Evolutionary conservation across 2,888 invertebrate species (phyloP), one percentile per base, ranked within the genome.

Genomic region (Hypsopygia costalis): DNA sequence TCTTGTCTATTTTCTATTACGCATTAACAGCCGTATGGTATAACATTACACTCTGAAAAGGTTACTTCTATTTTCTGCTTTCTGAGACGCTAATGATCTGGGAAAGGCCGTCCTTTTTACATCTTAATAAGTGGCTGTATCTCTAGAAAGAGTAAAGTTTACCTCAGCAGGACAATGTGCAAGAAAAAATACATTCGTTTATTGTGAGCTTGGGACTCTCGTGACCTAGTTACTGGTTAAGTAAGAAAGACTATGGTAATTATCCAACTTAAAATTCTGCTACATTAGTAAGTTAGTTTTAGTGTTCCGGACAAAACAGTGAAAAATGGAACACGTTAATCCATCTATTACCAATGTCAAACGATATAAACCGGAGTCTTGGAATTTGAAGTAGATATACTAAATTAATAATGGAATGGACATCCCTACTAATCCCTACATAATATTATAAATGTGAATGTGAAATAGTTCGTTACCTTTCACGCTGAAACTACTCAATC

Each of bases 1-100:
- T 55, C 52, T 55, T 55, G 50, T n/a, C n/a, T n/a, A n/a, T n/a
- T n/a, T n/a, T n/a, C n/a, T 55, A 61, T 56, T 49, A 52, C 55
- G 47, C 57, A 61, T 59, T 54, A 56, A 56, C 55, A 49, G 52
- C 47, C 52, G 52, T 57, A 51, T 55, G 49, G 46, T 42, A 55
- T 57, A 53, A 58, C 46, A 46, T 54, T 50, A 47, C 46, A 48
- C 55, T 16, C 3, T 43, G 44, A 48, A 59, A 58, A 60, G 59
- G 53, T 58, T 61, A 56, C 52, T 59, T 52, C 52, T 56, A 55
- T 62, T 63, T 67, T 55, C 57, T 57, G 54, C 56, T 62, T 65
- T 52, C 58, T 51, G 47, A 48, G 51, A 52, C 52, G 55, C 58
- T 66, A 66, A 67, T 65, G 66, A 66, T 55, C 56, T 55, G 47